Percentiles rank a stretch among this genome's conserved stretches.
Conservation (phyloP, 2,113 vertebrate genomes). For the Saiga tatarica region DNA sequence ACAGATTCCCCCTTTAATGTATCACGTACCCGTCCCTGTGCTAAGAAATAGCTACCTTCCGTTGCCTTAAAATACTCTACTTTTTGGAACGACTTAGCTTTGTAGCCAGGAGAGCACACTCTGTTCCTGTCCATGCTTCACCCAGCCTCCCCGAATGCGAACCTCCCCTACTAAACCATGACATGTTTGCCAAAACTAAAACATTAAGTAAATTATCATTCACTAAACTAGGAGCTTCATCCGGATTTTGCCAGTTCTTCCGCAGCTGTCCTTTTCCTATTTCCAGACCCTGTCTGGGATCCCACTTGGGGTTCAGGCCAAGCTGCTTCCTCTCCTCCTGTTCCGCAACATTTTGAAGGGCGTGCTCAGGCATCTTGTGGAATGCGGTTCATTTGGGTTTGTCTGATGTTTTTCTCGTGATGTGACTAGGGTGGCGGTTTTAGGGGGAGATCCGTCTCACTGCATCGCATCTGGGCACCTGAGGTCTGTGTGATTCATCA, state of each 20-base stretch:
- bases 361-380: background rate
- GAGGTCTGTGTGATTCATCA: background rate
- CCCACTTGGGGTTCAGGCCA: background rate
- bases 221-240: background rate
- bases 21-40: background rate
- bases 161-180: background rate
- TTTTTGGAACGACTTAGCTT: background rate
- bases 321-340: background rate
- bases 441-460: background rate
- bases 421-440: background rate
- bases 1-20: background rate
- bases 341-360: background rate
- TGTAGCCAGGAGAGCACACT: background rate
- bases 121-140: background rate
- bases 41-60: background rate
- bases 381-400: background rate
- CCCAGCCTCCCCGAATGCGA: background rate
- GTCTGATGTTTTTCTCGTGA: background rate
- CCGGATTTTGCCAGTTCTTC: background rate
- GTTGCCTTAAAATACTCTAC: background rate
- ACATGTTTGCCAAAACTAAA: background rate
- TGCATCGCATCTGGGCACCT: background rate
- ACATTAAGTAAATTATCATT: background rate
- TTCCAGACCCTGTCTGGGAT: background rate
- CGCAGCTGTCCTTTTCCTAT: background rate